Evolutionary conservation across 2,797 vertebrate species (phyloP), one percentile per base, ranked within the genome.

Genomic region (Lepilemur ruficaudatus): DNA sequence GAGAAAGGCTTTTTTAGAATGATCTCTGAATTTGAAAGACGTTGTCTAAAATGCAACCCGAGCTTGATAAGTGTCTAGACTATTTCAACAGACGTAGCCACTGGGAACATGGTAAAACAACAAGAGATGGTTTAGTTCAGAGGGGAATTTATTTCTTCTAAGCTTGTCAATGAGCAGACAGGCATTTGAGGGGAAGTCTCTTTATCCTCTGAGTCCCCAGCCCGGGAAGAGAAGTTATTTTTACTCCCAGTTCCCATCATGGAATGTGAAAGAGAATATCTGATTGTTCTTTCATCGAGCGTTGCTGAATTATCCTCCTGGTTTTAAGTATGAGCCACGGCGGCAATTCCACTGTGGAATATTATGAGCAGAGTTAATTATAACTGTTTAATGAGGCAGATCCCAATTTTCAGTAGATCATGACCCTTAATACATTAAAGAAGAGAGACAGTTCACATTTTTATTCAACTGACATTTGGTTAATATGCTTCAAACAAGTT

Each of bases 281-380:
- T 63, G 38, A 25, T 30, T 95, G 23, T 91, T 88, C 43, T 48
- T 88, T 28, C 8, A 69, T 82, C 0, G 0, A 75, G 46, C 81
- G 81, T 82, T 95, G 93, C 14, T 25, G 57, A 89, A 30, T 97
- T 97, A 84, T 41, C 23, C 28, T 95, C 22, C 78, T 70, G 72
- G 76, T 92, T 94, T 93, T 73, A 87, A 61, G 20, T 89, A 15
- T 1, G 7, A 95, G 41, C 32, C 94, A n/a, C 5, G 17, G 35
- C 55, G 96, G 43, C 79, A 91, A 10, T 69, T 94, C 95, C 95
- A 38, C 61, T 88, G 38, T 93, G 73, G 78, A 90, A 89, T 82
- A 80, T 63, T 67, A 84, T n/a, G 38, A 97, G 87, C 76, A 89
- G 65, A 96, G 55, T 97, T 98, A 97, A 96, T 98, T 89, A 91